Conservation (phyloP, 2,113 vertebrate genomes). For the Thamnophis sirtalis region DNA sequence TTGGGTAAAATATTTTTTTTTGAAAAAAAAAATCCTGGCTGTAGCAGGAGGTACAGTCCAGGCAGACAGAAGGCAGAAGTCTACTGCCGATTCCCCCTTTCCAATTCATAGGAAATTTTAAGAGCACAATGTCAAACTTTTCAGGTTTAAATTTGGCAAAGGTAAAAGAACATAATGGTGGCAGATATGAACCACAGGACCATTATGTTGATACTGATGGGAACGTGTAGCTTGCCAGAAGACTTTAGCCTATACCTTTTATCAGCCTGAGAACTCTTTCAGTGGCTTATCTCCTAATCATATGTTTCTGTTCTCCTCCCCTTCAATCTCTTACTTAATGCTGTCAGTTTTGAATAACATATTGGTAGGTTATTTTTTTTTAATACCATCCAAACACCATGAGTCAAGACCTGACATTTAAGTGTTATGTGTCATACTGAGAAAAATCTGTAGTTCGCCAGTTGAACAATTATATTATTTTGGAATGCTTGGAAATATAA, state of each 20-base stretch:
- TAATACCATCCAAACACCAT: slow-evolving; percentile 65
- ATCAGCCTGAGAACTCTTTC: neutral
- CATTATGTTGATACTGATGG: neutral
- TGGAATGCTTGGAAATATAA: slow-evolving; percentile 61
- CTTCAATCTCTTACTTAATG: slow-evolving; percentile 49
- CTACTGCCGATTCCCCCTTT: neutral
- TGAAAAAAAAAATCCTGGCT: neutral
- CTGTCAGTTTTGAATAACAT: slow-evolving; percentile 53
- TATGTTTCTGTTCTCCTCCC: neutral
- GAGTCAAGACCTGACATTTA: slow-evolving; percentile 72
- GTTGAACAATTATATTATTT: slow-evolving; percentile 56
- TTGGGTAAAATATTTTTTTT: neutral
- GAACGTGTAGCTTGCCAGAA: neutral
- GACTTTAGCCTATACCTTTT: neutral
- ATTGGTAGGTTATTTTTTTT: slow-evolving; percentile 49
- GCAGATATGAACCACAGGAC: neutral
- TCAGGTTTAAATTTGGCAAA: neutral
- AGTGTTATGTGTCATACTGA: slow-evolving; percentile 67
- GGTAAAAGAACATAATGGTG: neutral
- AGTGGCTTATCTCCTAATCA: neutral
- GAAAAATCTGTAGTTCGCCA: slow-evolving; percentile 67
- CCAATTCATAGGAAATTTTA: neutral
- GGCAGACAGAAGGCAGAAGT: neutral
- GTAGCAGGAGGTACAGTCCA: neutral
- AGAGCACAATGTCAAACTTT: neutral